phyloP scores from a whole-genome alignment of 1,140 invertebrate species.

The Chironomus striatipennis region DNA sequence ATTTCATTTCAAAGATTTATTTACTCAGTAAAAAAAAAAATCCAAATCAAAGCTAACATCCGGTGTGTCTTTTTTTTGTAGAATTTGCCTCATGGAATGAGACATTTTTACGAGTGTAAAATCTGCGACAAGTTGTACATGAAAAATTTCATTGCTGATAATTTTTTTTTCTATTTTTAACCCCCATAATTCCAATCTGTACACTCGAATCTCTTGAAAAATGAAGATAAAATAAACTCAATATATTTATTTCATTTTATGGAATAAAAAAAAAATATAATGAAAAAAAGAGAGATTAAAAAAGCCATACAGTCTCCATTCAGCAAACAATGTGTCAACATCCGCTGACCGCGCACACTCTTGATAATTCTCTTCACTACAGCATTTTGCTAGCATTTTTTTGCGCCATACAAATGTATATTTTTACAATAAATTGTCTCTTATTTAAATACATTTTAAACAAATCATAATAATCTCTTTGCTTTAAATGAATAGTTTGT shows the following conservation, averaged over 20 bases:
- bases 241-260: background rate
- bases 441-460: too few relatives aligned
- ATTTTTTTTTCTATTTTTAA: background rate
- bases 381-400: background rate
- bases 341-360: slow-evolving; percentile 3
- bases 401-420: background rate
- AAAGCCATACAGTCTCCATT: background rate
- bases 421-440: too few relatives aligned
- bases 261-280: background rate
- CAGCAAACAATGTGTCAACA: slow-evolving; percentile 6
- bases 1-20: slow-evolving; percentile 18
- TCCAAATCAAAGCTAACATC: slow-evolving; percentile 18
- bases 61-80: slow-evolving; percentile 1
- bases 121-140: background rate
- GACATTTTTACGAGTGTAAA: background rate
- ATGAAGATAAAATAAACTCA: too few relatives aligned
- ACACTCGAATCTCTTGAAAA: too few relatives aligned
- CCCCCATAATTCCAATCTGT: background rate
- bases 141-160: background rate
- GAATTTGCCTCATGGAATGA: background rate
- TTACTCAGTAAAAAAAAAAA: slow-evolving; percentile 18
- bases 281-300: background rate
- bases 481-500: too few relatives aligned
- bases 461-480: too few relatives aligned
- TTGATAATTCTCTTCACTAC: background rate